Base-by-base conservation (phyloP, 2,888 invertebrate species). In the Molorchus minor region DNA sequence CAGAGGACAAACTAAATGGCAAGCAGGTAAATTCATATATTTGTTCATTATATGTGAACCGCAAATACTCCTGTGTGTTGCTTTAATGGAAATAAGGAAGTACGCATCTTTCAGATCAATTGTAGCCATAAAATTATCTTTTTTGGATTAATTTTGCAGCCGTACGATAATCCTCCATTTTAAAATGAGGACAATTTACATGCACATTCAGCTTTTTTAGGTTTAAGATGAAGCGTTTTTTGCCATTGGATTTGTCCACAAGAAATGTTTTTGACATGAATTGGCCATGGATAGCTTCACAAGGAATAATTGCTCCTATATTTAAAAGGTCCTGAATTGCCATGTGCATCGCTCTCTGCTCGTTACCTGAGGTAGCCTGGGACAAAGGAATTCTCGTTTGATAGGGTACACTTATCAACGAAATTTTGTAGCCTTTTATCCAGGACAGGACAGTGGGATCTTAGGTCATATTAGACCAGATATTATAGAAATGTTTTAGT, bases 211-310 rank as follows among this genome's bases (percentile, higher is more conserved):
- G 33, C 7, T 4, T 1, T 46, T 33, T 46, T 15, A 46, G 12
- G 19, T 46, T 33, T 15, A 33, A 15, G 10, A 46, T 46, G 15
- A 46, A 46, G 4, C 46, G n/a, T n/a, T n/a, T n/a, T n/a, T n/a
- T n/a, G n/a, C 33, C 33, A 46, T 30, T 30, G 5, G 46, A 15
- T 33, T 46, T 46, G 17, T 2, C 33, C 5, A 19, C 17, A 19
- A 46, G 13, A 13, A 46, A 30, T 4, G 2, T 30, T 10, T 16
- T 16, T 12, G 46, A 46, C 33, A 33, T 4, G 10, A 40, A 40
- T 17, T 40, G 40, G 15, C 8, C 40, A 5, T 12, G 16, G 40
- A 7, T 3, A 17, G 40, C 17, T 3, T 10, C 17, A 16, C 4
- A 17, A 10, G 16, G 3, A n/a, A n/a, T n/a, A n/a, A n/a, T n/a